These are phyloP conservation scores for Dolichopus griseipennis DNA, from an alignment of 2,888 invertebrate species.

Conservation along the genomic window DNA sequence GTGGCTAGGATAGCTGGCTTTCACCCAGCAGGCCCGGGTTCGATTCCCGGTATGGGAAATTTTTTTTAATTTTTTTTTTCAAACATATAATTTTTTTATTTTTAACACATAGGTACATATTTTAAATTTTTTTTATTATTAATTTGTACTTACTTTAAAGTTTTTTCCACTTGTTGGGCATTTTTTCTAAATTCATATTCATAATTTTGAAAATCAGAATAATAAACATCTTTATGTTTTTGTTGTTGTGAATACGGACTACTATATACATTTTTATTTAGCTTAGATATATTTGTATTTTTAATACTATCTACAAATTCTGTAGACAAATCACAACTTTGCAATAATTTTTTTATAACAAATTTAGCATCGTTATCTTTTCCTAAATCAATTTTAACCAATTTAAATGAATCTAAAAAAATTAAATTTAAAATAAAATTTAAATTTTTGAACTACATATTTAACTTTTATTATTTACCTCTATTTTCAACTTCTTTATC, in stretches of 20 bases:
- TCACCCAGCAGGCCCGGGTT: slow-evolving; percentile 43
- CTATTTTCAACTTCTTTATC: slow-evolving; percentile 24
- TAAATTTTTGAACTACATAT: not conserved
- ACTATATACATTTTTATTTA: not conserved
- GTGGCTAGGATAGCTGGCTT: slow-evolving; percentile 42
- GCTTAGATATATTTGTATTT: slow-evolving; percentile 14
- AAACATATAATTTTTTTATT: no score
- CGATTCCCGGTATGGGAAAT: slow-evolving; percentile 41
- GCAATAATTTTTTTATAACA: slow-evolving; percentile 62
- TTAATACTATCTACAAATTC: slow-evolving; percentile 70
- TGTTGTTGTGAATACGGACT: not conserved
- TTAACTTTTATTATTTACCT: slow-evolving; percentile 14
- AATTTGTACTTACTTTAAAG: slow-evolving; percentile 21
- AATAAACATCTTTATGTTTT: slow-evolving; percentile 21
- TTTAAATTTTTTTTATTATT: no score
- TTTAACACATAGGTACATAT: no score
- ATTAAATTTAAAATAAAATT: not conserved
- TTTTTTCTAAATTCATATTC: slow-evolving; percentile 22
- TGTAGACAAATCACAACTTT: slow-evolving; percentile 76
- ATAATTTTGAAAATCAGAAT: slow-evolving; percentile 23
- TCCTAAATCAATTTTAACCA: slow-evolving; percentile 64
- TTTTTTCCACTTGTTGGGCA: slow-evolving; percentile 19
- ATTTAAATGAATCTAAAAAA: slow-evolving; percentile 56
- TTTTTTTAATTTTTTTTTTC: slow-evolving; percentile 21
- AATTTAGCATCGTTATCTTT: slow-evolving; percentile 61